phyloP scores from a whole-genome alignment of 2,797 vertebrate genomes.

The Oreochromis mossambicus region DNA sequence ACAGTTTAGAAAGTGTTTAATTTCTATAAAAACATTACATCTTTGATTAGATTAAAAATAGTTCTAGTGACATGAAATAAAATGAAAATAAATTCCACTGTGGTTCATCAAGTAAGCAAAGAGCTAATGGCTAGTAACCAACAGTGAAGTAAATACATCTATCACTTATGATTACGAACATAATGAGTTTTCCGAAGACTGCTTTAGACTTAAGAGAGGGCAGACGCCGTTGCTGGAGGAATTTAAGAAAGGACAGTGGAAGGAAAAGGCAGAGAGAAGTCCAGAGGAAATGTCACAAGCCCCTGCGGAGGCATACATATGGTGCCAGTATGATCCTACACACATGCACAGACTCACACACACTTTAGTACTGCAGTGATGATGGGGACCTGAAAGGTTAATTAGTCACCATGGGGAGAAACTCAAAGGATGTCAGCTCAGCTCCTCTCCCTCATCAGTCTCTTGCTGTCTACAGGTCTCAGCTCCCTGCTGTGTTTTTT shows the following conservation, averaged over 20 bases:
- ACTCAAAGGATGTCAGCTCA: constrained; percentile 42
- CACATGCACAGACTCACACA: not conserved
- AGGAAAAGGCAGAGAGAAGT: not conserved
- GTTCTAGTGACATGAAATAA: not conserved
- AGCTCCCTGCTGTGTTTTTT: constrained; percentile 26
- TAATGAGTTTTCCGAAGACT: not conserved
- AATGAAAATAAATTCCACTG: not conserved
- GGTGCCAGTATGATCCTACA: not conserved
- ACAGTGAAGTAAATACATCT: not conserved
- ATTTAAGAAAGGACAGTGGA: not conserved
- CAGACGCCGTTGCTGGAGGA: not conserved
- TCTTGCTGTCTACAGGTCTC: constrained; percentile 16
- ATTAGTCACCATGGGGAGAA: constrained; percentile 54
- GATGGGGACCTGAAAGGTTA: constrained; percentile 61
- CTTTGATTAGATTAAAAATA: not conserved
- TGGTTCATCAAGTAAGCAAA: not conserved
- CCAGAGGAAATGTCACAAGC: constrained; percentile 41
- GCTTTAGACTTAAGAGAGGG: not conserved
- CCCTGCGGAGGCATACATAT: not conserved
- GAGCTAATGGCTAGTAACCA: not conserved
- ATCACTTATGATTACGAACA: not conserved
- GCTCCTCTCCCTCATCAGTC: constrained; percentile 27
- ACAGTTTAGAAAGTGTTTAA: not conserved
- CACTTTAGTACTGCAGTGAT: not conserved
- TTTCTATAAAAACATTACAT: not conserved